Base-by-base conservation (phyloP, 92 coral and sea anemone genomes). In the Parazoanthus darwini region DNA sequence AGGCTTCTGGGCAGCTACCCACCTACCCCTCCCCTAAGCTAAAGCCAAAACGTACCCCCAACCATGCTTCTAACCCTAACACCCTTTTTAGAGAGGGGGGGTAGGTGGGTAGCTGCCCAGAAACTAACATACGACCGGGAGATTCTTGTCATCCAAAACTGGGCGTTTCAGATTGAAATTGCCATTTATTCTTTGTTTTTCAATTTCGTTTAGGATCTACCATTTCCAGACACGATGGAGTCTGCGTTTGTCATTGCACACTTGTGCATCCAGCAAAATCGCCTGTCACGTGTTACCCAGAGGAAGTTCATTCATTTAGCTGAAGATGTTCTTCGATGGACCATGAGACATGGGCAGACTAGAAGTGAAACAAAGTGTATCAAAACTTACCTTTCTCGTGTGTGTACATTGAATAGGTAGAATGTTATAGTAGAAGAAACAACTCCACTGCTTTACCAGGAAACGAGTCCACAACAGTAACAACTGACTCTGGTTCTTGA, bases 211-310 rank as follows among this genome's bases (percentile, higher is more conserved):
- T 78, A 96, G 99, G 94, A 93, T 82, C 89, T 95, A 10, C 96
- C 98, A 22, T 96, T 93, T 90, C 99, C 99, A 43, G 93, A 93
- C 66, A 93, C 98, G 14, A 29, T 92, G 79, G 98, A 95, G 86
- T 82, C 96, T 26, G 95, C 98, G n/a, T 77, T 90, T 86, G 80
- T 92, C 37, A 80, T 93, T 56, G 94, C 92, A n/a, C 76, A 90
- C 88, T 80, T 96, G 39, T 95, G 97, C 80, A 76, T 82, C 68
- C 86, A 85, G 66, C 68, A 88, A 42, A 42, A 77, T 10, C 88
- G 85, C 23, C 87, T 91, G 38, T 86, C 93, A n/a, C 39, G 71
- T 50, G 54, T 66, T 48, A 91, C 88, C 58, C 80, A 70, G n/a
- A 90, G 86, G 54, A 88, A 88, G 67, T 74, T 89, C 26, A 84